Evolutionary conservation across 2,113 vertebrate species (phyloP).

Genomic region (Pipa parva): DNA sequence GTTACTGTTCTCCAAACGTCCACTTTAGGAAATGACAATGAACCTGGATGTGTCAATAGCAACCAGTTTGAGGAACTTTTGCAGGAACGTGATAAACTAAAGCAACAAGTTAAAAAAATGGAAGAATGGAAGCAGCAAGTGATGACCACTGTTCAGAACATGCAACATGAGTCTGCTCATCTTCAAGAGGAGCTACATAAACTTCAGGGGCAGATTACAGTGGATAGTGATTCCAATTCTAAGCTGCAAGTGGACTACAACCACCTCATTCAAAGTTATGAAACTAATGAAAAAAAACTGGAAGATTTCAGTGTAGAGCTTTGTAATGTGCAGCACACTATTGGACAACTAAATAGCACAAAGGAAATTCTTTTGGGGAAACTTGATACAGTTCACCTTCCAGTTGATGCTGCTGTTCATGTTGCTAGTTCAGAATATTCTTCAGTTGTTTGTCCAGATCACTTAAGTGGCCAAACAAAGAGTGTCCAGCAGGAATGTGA

Average conservation of each 20-base stretch:
- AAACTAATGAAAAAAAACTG: constrained; percentile 84
- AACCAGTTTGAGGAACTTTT: constrained; percentile 95
- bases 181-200: constrained; percentile 87
- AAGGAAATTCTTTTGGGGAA: constrained; percentile 84
- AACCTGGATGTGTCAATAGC: constrained; percentile 79
- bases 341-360: constrained; percentile 82
- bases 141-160: constrained; percentile 93
- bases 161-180: constrained; percentile 95
- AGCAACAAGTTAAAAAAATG: constrained; percentile 97
- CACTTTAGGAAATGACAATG: constrained; percentile 45
- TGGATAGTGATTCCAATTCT: constrained; percentile 81
- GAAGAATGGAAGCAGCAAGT: constrained; percentile 98
- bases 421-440: constrained; percentile 19
- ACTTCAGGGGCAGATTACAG: constrained; percentile 79
- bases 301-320: constrained; percentile 81
- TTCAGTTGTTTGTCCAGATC: constrained; percentile 15
- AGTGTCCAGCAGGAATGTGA: constrained; percentile 60
- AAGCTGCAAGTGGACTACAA: constrained; percentile 84
- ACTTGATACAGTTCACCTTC: constrained; percentile 70
- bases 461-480: background rate
- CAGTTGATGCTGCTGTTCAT: constrained; percentile 37
- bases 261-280: constrained; percentile 87
- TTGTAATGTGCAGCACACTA: constrained; percentile 84
- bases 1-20: constrained; percentile 83
- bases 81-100: constrained; percentile 85